Conservation (phyloP, 2,113 vertebrate genomes). For the Vulpes lagopus region DNA sequence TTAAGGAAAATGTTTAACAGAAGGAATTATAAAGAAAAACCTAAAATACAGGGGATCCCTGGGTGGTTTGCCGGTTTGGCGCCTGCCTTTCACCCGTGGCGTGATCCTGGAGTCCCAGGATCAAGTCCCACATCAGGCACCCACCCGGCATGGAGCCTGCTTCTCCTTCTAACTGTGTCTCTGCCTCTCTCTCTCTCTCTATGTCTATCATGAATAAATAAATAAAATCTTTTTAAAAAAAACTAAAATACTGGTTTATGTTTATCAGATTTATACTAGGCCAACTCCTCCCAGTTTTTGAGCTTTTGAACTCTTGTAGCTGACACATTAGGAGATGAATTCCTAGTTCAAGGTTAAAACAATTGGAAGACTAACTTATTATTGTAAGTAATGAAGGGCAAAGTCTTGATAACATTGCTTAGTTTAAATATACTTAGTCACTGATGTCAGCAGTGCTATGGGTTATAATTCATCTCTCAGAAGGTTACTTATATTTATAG, state of each 20-base stretch:
- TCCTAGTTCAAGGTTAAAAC: conserved; percentile 20
- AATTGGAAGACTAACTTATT: neutral
- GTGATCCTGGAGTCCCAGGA: too few species aligned
- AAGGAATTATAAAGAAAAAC: neutral
- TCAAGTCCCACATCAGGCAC: too few species aligned
- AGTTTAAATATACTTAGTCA: conserved; percentile 33
- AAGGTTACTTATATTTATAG: neutral
- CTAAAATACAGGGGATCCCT: neutral
- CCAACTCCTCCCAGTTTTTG: neutral
- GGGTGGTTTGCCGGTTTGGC: too few species aligned
- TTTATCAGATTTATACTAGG: neutral
- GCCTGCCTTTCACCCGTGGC: too few species aligned
- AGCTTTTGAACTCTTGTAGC: neutral
- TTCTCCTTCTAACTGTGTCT: too few species aligned
- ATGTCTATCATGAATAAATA: too few species aligned
- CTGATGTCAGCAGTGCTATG: neutral
- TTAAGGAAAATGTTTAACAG: neutral
- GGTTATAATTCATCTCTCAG: neutral
- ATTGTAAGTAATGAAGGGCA: neutral
- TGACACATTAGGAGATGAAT: neutral
- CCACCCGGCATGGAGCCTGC: too few species aligned
- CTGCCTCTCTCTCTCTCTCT: too few species aligned
- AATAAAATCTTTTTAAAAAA: neutral
- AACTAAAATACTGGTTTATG: neutral
- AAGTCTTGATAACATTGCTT: neutral